Evolutionary conservation across 37 sponge, comb jelly and placozoan genomes (phyloP), one percentile per base, ranked within the genome.

Genomic region (Diacarnus erythraeanus): DNA sequence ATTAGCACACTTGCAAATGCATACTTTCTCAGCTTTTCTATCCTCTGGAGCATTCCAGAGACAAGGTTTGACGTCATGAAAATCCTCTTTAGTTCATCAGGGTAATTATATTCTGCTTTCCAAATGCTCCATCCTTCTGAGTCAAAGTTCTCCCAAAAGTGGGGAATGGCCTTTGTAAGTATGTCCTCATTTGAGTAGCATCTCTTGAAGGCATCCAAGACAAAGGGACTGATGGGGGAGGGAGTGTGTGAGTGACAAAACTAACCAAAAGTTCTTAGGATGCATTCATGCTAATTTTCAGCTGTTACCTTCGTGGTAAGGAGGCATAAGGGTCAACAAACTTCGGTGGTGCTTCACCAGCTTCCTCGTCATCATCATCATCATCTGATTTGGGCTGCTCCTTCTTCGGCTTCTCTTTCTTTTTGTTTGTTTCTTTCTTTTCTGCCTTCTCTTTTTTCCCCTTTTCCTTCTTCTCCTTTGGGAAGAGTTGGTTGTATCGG

Each of bases 91-190:
- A 93, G 77, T 22, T 93, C 94, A 0, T 87, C 81, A 1, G 42
- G 42, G 57, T 93, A 93, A 27, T 83, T 74, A 83, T 96, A 96
- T 0, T 59, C 66, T 36, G 77, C 59, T 65, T 82, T 61, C 97
- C 97, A 96, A 44, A 96, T 77, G 58, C 93, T 91, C 84, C 83
- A 93, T 20, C 92, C 94, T 73, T 90, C 97, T 27, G 65, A 54
- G 71, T 96, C 94, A 76, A 96, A 90, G 69, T 96, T 93, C 71
- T 93, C 94, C 91, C 94, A 93, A 27, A 96, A 85, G 83, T 74
- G 76, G 44, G 97, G 94, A 54, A 96, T 80, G 20, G 97, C 94
- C 31, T 80, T 77, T 30, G 86, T 84, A 3, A 35, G 81, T 17
- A 79, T 90, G 77, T 96, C 94, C 34, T 96, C 92, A 72, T 96